Evolutionary conservation across 2,888 invertebrate genomes (phyloP).

Genomic region (Spodoptera exigua): DNA sequence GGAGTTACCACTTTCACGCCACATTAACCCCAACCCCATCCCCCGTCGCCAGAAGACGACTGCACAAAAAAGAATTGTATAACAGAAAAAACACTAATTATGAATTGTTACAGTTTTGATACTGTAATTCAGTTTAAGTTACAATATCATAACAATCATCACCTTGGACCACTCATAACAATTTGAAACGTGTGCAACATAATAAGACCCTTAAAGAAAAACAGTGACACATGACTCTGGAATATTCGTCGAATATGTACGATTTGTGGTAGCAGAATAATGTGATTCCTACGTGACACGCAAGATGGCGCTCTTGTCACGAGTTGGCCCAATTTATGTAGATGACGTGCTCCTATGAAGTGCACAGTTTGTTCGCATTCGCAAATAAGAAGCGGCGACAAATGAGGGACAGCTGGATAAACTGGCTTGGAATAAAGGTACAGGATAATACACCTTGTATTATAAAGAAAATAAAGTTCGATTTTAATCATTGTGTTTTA

Average conservation of each 20-base stretch:
- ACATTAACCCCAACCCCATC: no score
- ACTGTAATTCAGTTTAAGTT: not conserved
- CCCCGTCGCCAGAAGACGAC: no score
- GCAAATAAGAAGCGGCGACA: constrained; percentile 34
- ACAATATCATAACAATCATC: not conserved
- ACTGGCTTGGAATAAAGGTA: constrained; percentile 5
- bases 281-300: constrained; percentile 55
- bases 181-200: constrained; percentile 27
- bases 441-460: not conserved
- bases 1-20: no score
- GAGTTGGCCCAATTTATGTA: constrained; percentile 66
- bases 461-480: no score
- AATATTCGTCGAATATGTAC: constrained; percentile 52
- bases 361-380: constrained; percentile 42
- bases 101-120: no score
- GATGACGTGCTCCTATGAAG: constrained; percentile 61
- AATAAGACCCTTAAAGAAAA: constrained; percentile 36
- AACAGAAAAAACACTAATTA: no score
- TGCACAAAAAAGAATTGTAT: no score
- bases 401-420: constrained; percentile 16
- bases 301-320: constrained; percentile 53
- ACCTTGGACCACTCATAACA: constrained; percentile 13
- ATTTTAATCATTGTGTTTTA: no score
- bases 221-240: constrained; percentile 39
- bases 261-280: constrained; percentile 60